Evolutionary conservation across 2,888 invertebrate genomes (phyloP), one percentile per base, ranked within the genome.

Genomic region (Stenodera caucasica): DNA sequence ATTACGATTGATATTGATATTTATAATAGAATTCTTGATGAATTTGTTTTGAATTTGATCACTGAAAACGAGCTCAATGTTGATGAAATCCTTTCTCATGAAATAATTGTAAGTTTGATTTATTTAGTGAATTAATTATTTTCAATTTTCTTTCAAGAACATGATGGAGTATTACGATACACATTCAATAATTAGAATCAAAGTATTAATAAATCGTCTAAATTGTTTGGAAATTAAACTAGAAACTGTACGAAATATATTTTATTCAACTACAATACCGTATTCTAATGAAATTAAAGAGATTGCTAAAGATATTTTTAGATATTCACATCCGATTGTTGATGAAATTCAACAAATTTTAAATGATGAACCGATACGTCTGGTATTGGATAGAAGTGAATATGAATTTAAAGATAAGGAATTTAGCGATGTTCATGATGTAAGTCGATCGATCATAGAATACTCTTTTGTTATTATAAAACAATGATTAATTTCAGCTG

Each of bases 331-430:
- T 71, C 74, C 74, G 11, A 65, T 81, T 33, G 77, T 78, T 6
- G 63, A 69, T 18, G 69, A 77, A 61, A 80, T 84, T 49, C 74
- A 70, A 63, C 67, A 73, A 18, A 76, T 81, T 60, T 70, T 78
- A 37, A 78, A 78, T 54, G 73, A 77, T 32, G 80, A 84, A 60
- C 75, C 80, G 0, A 77, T 78, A 50, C 80, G 81, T 67, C 68
- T 81, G 15, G 76, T 84, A 49, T 70, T 83, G 40, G 81, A 80
- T 52, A 83, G 82, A 65, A 81, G 81, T 58, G 78, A 79, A 23
- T 81, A 81, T 61, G 76, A 77, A 45, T 74, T 80, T 30, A 72
- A 76, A 15, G 75, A 76, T 12, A 65, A 57, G 1, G 57, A 63
- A 11, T 64, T 69, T 18, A 65, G 73, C 30, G 73, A 72, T 40